These are phyloP conservation scores for Luehdorfia chinensis DNA, from an alignment of 1,140 invertebrate species.

Conservation along the genomic window DNA sequence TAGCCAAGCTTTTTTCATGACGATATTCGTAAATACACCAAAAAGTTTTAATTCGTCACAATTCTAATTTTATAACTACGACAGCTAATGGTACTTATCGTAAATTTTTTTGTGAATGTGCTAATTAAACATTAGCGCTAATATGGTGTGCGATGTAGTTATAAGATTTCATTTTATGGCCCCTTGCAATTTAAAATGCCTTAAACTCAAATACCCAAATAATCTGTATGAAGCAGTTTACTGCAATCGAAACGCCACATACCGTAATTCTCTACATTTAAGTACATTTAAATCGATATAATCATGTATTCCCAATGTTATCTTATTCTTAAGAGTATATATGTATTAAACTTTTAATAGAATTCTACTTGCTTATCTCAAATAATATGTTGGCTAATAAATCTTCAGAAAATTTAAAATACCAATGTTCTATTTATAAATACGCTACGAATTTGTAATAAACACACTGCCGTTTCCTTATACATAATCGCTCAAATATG, in stretches of 20 bases:
- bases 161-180: conserved; percentile 50
- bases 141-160: conserved; percentile 35
- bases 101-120: conserved; percentile 24
- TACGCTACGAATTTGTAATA: conserved; percentile 14
- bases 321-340: conserved; percentile 40
- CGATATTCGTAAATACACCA: not conserved
- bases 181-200: conserved; percentile 51
- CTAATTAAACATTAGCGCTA: conserved; percentile 18
- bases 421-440: conserved; percentile 32
- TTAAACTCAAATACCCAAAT: conserved; percentile 41
- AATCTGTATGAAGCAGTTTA: conserved; percentile 45
- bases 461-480: not conserved
- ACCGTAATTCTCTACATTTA: conserved; percentile 53
- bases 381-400: conserved; percentile 70
- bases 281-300: conserved; percentile 53
- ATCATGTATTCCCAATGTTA: conserved; percentile 43
- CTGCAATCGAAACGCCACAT: conserved; percentile 41
- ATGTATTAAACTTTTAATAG: conserved; percentile 46
- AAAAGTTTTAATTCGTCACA: conserved; percentile 17
- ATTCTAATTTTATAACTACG: conserved; percentile 13
- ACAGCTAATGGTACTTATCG: conserved; percentile 8
- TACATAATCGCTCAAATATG: not conserved
- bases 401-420: conserved; percentile 67
- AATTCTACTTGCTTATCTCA: conserved; percentile 58
- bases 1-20: not conserved